Base-by-base conservation (phyloP, 1,140 invertebrate species). In the Cotesia typhae region DNA sequence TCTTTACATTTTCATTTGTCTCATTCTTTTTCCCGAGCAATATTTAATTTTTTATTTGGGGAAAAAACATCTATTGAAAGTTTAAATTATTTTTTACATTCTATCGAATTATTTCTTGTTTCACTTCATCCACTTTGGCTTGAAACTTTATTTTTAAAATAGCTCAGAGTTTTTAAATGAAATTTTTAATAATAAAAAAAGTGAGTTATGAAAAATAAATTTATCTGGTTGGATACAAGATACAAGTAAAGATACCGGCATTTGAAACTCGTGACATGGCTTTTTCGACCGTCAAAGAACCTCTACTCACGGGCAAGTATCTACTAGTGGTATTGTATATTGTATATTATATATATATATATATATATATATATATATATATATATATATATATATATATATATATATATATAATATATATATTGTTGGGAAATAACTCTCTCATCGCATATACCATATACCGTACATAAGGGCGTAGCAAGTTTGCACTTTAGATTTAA, bases 401-500 rank as follows among this genome's bases (percentile, higher is more conserved):
- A 14, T 14, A 14, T 14, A 14, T 14, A n/a, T 14, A 14, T 14
- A 14, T 14, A 14, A n/a, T 14, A 41, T 47, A 47, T 47, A 47
- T 67, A 63, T 38, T 60, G 14, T 66, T 36, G 38, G n/a, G 37
- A 52, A 66, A 41, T 14, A 66, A 28, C 64, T 20, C 64, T 20
- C 4, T 28, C 28, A 28, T 6, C 12, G 36, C 35, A 12, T 12
- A 28, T 35, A 28, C 2, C 12, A 12, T 9, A 12, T 12, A 28
- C 10, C 3, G 28, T 28, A 67, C 53, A 53, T 67, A 51, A 67
- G 51, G 51, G 66, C 7, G 64, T 47, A 51, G 38, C n/a, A 20
- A 53, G 66, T 67, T 67, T 67, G 51, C 66, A 67, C 51, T 67
- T 67, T 67, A 67, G 47, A 67, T 67, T 67, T 67, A 67, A 67